Conservation (phyloP, 2,113 vertebrate genomes). For the Sylvilagus bachmani region DNA sequence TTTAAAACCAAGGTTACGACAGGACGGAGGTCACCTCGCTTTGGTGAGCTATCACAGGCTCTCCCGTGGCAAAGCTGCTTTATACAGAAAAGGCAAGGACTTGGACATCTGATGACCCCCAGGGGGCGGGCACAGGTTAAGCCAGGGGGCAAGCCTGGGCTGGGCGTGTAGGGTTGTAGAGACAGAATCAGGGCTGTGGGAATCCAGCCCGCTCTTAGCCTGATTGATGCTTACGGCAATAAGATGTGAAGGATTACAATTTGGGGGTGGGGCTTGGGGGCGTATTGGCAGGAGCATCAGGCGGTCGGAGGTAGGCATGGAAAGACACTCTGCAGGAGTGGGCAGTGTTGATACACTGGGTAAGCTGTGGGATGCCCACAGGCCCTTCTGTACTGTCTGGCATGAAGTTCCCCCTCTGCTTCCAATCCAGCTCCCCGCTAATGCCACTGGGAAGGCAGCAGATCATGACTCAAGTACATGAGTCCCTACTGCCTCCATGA, state of each 20-base stretch:
- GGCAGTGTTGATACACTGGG: too few relatives aligned
- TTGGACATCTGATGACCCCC: neutral
- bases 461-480: too few relatives aligned
- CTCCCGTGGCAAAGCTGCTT: neutral
- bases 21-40: neutral
- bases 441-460: too few relatives aligned
- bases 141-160: neutral
- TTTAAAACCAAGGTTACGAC: constrained; percentile 18
- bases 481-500: too few relatives aligned
- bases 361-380: too few relatives aligned
- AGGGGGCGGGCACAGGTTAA: neutral
- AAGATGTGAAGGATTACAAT: neutral
- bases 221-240: neutral
- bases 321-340: too few relatives aligned
- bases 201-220: neutral
- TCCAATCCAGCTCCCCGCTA: too few relatives aligned
- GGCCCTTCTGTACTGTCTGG: too few relatives aligned
- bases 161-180: neutral
- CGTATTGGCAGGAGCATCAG: neutral
- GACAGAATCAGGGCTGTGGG: neutral
- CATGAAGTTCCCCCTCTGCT: too few relatives aligned
- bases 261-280: fast-evolving
- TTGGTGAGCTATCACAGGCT: neutral
- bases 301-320: neutral
- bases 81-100: constrained; percentile 9